Percentiles rank a stretch among this genome's conserved stretches.
These are phyloP conservation scores for Sparus aurata DNA, from an alignment of 2,797 vertebrate genomes.

Conservation along the genomic window DNA sequence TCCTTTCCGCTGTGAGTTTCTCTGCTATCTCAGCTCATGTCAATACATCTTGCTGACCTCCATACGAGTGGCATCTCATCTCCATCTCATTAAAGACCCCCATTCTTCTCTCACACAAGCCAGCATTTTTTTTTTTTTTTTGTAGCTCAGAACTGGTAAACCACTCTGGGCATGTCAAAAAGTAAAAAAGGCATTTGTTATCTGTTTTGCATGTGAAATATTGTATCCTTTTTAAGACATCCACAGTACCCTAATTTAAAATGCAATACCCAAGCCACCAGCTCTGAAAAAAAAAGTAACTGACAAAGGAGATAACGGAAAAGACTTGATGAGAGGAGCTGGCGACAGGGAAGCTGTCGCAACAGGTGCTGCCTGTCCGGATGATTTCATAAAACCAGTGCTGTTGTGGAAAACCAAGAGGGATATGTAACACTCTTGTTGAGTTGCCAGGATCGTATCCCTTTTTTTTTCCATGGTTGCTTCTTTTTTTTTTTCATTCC, in stretches of 20 bases:
- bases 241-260: constrained; percentile 22
- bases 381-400: constrained; percentile 46
- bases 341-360: constrained; percentile 30
- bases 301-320: constrained; percentile 34
- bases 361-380: constrained; percentile 51
- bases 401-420: constrained; percentile 28
- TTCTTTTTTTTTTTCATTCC: constrained; percentile 32
- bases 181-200: constrained; percentile 6
- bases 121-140: too few species aligned
- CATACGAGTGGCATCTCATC: constrained; percentile 41
- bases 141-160: background rate
- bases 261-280: constrained; percentile 21
- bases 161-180: constrained; percentile 2
- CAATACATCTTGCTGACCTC: constrained; percentile 55
- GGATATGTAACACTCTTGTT: constrained; percentile 30
- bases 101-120: constrained; percentile 21
- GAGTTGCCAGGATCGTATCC: constrained; percentile 8
- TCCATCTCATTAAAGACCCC: constrained; percentile 49
- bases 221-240: background rate
- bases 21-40: constrained; percentile 34
- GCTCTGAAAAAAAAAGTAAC: constrained; percentile 25
- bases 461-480: background rate
- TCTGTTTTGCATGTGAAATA: background rate
- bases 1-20: constrained; percentile 25
- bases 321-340: constrained; percentile 32